Conservation (phyloP, 2,888 invertebrate genomes). For the Tolmerus cingulatus region DNA sequence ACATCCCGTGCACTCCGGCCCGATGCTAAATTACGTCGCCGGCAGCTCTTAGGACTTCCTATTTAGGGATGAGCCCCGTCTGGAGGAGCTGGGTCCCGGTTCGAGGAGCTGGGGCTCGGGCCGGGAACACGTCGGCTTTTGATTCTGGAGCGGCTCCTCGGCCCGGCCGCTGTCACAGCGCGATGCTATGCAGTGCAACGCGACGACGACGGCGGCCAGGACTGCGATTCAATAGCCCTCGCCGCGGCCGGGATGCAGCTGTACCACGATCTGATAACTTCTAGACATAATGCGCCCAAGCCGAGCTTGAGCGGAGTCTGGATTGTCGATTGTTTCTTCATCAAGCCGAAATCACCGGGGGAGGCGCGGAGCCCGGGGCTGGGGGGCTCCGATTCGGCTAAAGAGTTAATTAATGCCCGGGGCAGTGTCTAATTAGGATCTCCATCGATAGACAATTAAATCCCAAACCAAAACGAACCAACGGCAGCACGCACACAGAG, state of each 20-base stretch:
- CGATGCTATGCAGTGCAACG: slow-evolving; percentile 13
- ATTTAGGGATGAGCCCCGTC: slow-evolving; percentile 17
- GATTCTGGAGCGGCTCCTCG: slow-evolving; percentile 23
- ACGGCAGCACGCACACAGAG: not conserved
- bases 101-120: not conserved
- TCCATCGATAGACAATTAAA: slow-evolving; percentile 21
- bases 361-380: not conserved
- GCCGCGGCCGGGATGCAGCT: not conserved
- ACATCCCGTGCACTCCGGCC: slow-evolving; percentile 37
- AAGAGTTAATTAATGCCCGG: slow-evolving; percentile 12
- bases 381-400: not conserved
- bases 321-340: slow-evolving; percentile 5
- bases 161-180: not conserved
- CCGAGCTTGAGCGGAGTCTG: not conserved
- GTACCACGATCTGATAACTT: slow-evolving; percentile 24
- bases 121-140: slow-evolving; percentile 8
- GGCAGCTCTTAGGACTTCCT: slow-evolving; percentile 36
- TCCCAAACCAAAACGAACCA: not conserved
- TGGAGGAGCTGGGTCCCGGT: not conserved
- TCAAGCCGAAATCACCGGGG: not conserved
- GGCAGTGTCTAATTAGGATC: slow-evolving; percentile 1
- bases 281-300: slow-evolving; percentile 25
- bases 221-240: slow-evolving; percentile 18
- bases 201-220: not conserved
- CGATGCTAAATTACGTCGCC: slow-evolving; percentile 35